Percentiles rank a stretch among this genome's conserved stretches.
phyloP scores from a whole-genome alignment of 2,797 vertebrate species.

The Sebastes diploproa region DNA sequence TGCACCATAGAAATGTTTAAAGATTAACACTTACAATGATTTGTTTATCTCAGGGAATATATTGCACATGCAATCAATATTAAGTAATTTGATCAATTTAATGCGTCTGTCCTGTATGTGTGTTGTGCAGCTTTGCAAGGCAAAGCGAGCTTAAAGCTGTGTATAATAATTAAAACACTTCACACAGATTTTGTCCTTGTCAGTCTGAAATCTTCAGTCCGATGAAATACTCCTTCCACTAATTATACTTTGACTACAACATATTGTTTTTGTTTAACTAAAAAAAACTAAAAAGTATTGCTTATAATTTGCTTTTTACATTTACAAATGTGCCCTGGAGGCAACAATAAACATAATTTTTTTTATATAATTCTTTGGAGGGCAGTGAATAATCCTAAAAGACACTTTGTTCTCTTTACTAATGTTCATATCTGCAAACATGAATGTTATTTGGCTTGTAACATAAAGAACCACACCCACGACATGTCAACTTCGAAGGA shows the following conservation, averaged over 20 bases:
- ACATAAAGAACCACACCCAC: not conserved
- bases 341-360: not conserved
- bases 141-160: slow-evolving; percentile 1
- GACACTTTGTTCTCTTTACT: not conserved
- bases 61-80: slow-evolving; percentile 50
- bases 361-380: not conserved
- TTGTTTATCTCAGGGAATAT: slow-evolving; percentile 65
- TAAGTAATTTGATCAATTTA: slow-evolving; percentile 4
- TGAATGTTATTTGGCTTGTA: not conserved
- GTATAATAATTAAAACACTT: slow-evolving; percentile 49
- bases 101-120: slow-evolving; percentile 23
- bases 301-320: not conserved
- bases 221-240: not conserved
- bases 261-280: not conserved
- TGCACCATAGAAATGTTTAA: slow-evolving; percentile 24
- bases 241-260: not conserved
- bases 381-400: not conserved
- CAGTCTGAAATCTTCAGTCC: not conserved
- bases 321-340: not conserved
- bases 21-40: not conserved
- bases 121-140: slow-evolving; percentile 8
- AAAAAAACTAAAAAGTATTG: not conserved
- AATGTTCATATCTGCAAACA: not conserved
- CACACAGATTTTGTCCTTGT: not conserved
- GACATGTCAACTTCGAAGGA: not conserved